phyloP scores from a whole-genome alignment of 2,797 vertebrate genomes.

The Halcyon leucocephala region DNA sequence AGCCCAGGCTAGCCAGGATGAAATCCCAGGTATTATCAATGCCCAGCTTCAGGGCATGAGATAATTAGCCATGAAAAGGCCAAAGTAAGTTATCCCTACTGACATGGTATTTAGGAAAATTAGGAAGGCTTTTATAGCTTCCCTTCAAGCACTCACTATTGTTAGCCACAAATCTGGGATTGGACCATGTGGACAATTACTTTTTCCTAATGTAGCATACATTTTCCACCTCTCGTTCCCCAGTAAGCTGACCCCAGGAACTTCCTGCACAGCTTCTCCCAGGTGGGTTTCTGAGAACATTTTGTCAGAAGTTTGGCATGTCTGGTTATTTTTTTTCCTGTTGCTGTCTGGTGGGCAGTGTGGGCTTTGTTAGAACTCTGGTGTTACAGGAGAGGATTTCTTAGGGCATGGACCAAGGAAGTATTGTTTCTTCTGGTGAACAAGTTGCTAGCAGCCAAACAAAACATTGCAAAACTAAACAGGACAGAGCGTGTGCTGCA shows the following conservation, averaged over 20 bases:
- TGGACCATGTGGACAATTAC: not conserved
- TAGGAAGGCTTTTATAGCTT: not conserved
- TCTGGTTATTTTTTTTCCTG: not conserved
- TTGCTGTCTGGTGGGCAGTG: not conserved
- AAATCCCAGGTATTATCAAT: not conserved
- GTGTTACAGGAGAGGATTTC: not conserved
- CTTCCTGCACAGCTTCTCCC: not conserved
- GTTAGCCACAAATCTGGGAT: not conserved
- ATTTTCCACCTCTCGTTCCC: not conserved
- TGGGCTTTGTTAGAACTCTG: not conserved
- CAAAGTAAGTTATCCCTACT: not conserved
- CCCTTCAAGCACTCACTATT: not conserved
- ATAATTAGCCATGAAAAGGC: not conserved
- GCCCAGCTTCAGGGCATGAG: not conserved
- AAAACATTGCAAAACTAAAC: conserved; percentile 49
- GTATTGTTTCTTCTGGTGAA: conserved; percentile 6
- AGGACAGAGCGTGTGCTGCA: not conserved
- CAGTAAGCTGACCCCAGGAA: not conserved
- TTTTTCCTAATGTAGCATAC: not conserved
- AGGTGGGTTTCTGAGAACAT: not conserved
- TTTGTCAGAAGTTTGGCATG: not conserved
- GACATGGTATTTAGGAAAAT: not conserved
- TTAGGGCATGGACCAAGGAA: not conserved
- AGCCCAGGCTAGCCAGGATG: not conserved
- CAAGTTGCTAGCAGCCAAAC: conserved; percentile 29